Evolutionary conservation across 2,888 invertebrate species (phyloP), one percentile per base, ranked within the genome.

Genomic region (Cremastinae sp.): DNA sequence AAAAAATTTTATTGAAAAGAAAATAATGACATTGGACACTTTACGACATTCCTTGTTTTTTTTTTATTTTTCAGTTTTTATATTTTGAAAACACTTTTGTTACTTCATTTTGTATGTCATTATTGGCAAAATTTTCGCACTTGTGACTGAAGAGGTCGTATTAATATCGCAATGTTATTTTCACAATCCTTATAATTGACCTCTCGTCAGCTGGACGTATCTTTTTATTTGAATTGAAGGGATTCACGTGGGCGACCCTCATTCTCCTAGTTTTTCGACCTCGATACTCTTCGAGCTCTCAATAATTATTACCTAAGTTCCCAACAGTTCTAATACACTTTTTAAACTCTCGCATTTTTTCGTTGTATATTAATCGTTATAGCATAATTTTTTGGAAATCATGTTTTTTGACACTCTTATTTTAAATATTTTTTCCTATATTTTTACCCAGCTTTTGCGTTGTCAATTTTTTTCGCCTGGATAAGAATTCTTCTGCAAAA

Each of bases 191-290:
- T 8, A 34, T 49, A 51, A 54, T 22, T 36, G 64, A 72, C 56
- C 41, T 51, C 16, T 64, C 49, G 49, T 10, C 16, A 38, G 64
- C 64, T 34, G n/a, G 16, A 18, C 34, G 10, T 14, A 36, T 54
- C 34, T 49, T 41, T 64, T 34, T 64, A 38, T 56, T 12, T 9
- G 18, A 47, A 16, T 64, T 10, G 47, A 71, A 64, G 71, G 56
- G 34, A 28, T 1, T 7, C n/a, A 34, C 16, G 36, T 54, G 54
- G 54, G 54, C 14, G 36, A 36, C 9, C 54, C 10, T 9, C 28
- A 28, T 28, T 5, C 28, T 28, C 28, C 28, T 28, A 2, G 5
- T 5, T 28, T 28, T 28, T 28, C 28, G 28, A 28, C 28, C 28
- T 28, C 28, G 28, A 28, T 28, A 18, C 12, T 54, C 10, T n/a